phyloP scores from a whole-genome alignment of 2,113 vertebrate genomes.

The Mirza zaza region DNA sequence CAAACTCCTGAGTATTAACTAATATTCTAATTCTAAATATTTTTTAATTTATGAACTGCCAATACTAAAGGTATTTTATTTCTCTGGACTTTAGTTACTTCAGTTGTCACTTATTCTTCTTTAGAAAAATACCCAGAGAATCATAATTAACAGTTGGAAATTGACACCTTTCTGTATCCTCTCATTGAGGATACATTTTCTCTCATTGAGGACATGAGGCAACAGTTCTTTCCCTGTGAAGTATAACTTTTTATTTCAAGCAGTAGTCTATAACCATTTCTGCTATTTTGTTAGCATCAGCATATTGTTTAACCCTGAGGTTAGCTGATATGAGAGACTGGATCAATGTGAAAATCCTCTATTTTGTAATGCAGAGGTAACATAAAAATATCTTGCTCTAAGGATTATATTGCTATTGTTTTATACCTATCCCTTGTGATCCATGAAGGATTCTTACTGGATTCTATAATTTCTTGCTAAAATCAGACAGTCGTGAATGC shows the following conservation, averaged over 20 bases:
- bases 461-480: slow-evolving; percentile 58
- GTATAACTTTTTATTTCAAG: slow-evolving; percentile 51
- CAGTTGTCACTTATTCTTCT: slow-evolving; percentile 14
- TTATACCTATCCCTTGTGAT: slow-evolving; percentile 55
- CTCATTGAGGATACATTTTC: slow-evolving; percentile 46
- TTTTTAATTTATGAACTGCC: background rate
- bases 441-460: slow-evolving; percentile 11
- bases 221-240: slow-evolving; percentile 39
- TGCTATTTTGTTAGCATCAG: slow-evolving; percentile 50
- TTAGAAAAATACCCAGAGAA: slow-evolving; percentile 44
- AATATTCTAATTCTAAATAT: background rate
- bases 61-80: background rate
- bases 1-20: background rate
- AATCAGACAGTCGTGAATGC: slow-evolving; percentile 60
- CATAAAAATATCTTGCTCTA: slow-evolving; percentile 61
- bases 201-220: slow-evolving; percentile 47
- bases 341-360: slow-evolving; percentile 74
- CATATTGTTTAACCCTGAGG: slow-evolving; percentile 79
- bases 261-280: slow-evolving; percentile 45
- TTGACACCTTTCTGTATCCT: slow-evolving; percentile 58
- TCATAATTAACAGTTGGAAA: slow-evolving; percentile 53
- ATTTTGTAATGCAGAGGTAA: slow-evolving; percentile 76
- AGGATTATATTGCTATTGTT: slow-evolving; percentile 72
- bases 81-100: background rate
- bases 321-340: slow-evolving; percentile 49